These are phyloP conservation scores for Prenolepis imparis DNA, from an alignment of 2,888 invertebrate species.

Conservation along the genomic window DNA sequence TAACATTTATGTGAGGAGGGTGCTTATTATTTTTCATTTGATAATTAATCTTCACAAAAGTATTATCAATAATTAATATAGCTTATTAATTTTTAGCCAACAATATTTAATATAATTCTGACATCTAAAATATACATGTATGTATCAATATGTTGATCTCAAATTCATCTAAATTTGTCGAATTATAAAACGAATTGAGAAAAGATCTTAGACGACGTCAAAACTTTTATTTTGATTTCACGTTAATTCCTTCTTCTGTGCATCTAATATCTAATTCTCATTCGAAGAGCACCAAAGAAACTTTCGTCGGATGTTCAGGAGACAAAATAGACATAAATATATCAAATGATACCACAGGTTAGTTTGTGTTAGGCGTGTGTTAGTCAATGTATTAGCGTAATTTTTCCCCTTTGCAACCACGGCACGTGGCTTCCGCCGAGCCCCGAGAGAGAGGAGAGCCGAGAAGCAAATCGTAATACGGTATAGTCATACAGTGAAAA, in stretches of 20 bases:
- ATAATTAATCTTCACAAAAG: neutral
- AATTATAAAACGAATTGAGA: neutral
- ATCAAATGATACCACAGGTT: constrained; percentile 54
- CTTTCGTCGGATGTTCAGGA: constrained; percentile 4
- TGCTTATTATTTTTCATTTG: neutral
- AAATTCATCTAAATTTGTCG: neutral
- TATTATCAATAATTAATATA: neutral
- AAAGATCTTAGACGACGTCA: neutral
- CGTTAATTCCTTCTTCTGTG: constrained; percentile 14
- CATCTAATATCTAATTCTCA: neutral
- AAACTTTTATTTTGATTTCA: neutral
- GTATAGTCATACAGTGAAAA: constrained; percentile 57
- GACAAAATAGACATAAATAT: constrained; percentile 40
- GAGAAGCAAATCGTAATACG: constrained; percentile 83
- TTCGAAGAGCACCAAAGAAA: constrained; percentile 9
- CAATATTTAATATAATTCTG: neutral
- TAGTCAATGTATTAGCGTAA: constrained; percentile 82
- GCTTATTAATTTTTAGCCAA: neutral
- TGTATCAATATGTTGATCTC: neutral
- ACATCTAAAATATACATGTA: neutral
- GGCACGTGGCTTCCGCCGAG: constrained; percentile 86
- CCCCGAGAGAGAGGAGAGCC: constrained; percentile 86
- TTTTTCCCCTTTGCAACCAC: constrained; percentile 83
- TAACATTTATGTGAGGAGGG: neutral
- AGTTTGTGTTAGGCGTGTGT: constrained; percentile 81